phyloP scores from a whole-genome alignment of 2,797 vertebrate species.

The Arvicola amphibius region DNA sequence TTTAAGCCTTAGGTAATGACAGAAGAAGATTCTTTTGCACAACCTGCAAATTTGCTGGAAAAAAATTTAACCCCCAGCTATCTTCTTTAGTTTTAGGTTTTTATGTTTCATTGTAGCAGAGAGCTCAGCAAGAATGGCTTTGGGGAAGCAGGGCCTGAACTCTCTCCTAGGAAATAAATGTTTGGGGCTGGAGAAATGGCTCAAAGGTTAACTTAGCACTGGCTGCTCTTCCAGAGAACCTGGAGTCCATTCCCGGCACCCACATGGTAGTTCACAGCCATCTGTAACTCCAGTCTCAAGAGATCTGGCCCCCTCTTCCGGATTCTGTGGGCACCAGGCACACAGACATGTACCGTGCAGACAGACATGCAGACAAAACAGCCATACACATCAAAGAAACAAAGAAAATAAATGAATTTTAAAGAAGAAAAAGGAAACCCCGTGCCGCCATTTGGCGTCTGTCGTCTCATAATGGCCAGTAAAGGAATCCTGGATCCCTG shows the following conservation, averaged over 20 bases:
- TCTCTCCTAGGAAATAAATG: background rate
- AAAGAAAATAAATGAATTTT: background rate
- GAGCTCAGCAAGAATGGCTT: background rate
- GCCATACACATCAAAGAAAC: background rate
- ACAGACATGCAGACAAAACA: background rate
- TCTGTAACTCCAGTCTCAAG: background rate
- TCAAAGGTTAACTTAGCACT: background rate
- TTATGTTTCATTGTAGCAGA: background rate
- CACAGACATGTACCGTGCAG: background rate
- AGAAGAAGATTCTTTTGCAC: background rate
- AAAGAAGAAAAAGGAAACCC: background rate
- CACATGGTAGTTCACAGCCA: background rate
- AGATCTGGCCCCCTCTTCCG: background rate
- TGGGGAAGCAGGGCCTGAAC: background rate
- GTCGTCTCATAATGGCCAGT: background rate
- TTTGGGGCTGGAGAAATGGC: background rate
- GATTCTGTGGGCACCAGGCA: background rate
- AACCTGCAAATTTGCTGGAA: conserved; percentile 9
- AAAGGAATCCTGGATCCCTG: background rate
- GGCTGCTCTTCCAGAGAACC: background rate
- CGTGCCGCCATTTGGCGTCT: rapidly evolving
- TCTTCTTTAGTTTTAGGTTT: background rate
- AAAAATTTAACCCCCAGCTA: background rate
- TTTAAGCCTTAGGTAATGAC: background rate
- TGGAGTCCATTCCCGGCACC: background rate